phyloP scores from a whole-genome alignment of 2,113 vertebrate species.

The Madoqua kirkii region DNA sequence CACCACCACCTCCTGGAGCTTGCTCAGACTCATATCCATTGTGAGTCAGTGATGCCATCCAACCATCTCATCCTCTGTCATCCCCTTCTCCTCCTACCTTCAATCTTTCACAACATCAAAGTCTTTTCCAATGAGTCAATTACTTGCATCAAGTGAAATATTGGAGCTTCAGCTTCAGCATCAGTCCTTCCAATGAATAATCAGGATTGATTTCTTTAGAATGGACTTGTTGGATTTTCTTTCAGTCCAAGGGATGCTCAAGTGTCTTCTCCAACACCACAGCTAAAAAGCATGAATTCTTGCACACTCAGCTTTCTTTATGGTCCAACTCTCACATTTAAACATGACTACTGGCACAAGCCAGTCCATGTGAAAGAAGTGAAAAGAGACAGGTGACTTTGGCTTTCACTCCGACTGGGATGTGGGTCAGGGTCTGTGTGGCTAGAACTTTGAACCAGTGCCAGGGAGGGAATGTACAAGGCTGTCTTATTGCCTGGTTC shows the following conservation, averaged over 20 bases:
- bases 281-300: not conserved
- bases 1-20: not conserved
- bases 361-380: not conserved
- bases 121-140: not conserved
- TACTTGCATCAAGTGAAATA: not conserved
- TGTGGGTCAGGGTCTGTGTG: rapidly evolving
- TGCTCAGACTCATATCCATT: not conserved
- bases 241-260: not conserved
- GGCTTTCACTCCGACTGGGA: not conserved
- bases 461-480: not conserved
- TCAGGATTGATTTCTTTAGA: not conserved
- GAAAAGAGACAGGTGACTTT: not conserved
- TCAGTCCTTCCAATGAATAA: not conserved
- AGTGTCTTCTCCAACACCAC: not conserved
- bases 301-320: not conserved
- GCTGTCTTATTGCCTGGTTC: not conserved
- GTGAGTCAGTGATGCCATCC: not conserved
- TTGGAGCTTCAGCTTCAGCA: not conserved
- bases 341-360: not conserved
- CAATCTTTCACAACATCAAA: not conserved
- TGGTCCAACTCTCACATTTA: not conserved
- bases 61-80: not conserved
- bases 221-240: not conserved
- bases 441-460: not conserved
- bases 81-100: not conserved